Percentiles rank a stretch among this genome's conserved stretches.
Conservation (phyloP, 2,113 vertebrate species). For the Oryzias javanicus region DNA sequence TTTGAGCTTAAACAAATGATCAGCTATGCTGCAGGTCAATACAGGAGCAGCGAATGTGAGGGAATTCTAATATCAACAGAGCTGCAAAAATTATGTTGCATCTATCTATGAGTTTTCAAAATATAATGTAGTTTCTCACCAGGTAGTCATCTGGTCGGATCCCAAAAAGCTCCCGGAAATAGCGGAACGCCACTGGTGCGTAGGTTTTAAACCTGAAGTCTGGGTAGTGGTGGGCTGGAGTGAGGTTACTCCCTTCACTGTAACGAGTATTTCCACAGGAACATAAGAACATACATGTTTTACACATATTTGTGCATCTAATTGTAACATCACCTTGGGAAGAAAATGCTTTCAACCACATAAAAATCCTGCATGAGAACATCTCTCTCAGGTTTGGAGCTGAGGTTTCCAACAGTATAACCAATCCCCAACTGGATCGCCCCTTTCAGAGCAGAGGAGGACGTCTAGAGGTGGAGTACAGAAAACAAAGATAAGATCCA, state of each 20-base stretch:
- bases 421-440: constrained; percentile 98
- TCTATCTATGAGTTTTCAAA: neutral
- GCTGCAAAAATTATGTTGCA: neutral
- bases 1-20: constrained; percentile 36
- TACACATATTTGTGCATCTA: neutral
- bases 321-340: constrained; percentile 82
- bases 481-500: constrained; percentile 17
- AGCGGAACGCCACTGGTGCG: constrained; percentile 94
- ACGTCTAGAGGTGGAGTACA: constrained; percentile 79
- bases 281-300: neutral
- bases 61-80: constrained; percentile 7
- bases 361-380: constrained; percentile 99
- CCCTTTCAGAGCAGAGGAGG: constrained; percentile 94
- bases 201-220: constrained; percentile 99
- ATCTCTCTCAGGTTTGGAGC: constrained; percentile 97
- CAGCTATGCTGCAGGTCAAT: constrained; percentile 3
- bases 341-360: constrained; percentile 97
- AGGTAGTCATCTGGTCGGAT: constrained; percentile 98
- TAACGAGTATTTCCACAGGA: constrained; percentile 13
- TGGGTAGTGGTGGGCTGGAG: constrained; percentile 92
- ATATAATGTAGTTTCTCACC: constrained; percentile 72
- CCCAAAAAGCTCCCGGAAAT: constrained; percentile 97
- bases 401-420: constrained; percentile 96
- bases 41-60: neutral
- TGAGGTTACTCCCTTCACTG: constrained; percentile 98